These are phyloP conservation scores for Trypoxylon attenuatum DNA, from an alignment of 2,888 invertebrate species.

Conservation along the genomic window DNA sequence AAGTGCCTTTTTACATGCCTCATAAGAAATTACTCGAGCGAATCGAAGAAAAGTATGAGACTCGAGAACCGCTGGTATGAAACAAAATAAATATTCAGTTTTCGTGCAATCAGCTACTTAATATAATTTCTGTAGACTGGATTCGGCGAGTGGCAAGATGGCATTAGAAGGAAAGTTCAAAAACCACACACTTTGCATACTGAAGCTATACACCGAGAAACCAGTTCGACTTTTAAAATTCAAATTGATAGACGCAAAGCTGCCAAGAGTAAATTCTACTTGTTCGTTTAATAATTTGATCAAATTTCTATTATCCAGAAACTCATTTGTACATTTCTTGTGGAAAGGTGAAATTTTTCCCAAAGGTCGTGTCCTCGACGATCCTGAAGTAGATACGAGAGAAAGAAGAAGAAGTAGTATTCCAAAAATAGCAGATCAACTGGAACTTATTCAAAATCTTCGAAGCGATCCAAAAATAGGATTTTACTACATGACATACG, in stretches of 20 bases:
- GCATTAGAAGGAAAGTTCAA: constrained; percentile 71
- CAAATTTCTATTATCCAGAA: no score
- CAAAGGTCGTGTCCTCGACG: constrained; percentile 24
- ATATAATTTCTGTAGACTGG: constrained; percentile 75
- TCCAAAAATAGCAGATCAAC: constrained; percentile 74
- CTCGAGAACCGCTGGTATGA: constrained; percentile 79
- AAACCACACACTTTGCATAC: constrained; percentile 41
- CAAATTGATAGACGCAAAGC: no score
- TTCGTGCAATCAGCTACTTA: neutral
- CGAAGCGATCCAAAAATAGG: constrained; percentile 77
- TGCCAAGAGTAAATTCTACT: no score
- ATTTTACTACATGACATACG: constrained; percentile 87
- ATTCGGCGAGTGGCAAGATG: constrained; percentile 75
- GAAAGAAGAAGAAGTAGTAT: neutral
- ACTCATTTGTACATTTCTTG: no score
- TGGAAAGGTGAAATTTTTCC: no score
- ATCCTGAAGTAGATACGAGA: neutral
- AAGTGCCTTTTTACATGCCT: constrained; percentile 78
- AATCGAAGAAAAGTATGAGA: constrained; percentile 77
- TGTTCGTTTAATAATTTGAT: no score
- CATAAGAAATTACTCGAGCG: constrained; percentile 80
- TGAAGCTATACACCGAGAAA: constrained; percentile 4
- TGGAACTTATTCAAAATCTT: constrained; percentile 76
- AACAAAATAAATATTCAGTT: constrained; percentile 29
- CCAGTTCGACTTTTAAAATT: no score